Evolutionary conservation across 2,113 vertebrate species (phyloP).

Genomic region (Equus quagga): DNA sequence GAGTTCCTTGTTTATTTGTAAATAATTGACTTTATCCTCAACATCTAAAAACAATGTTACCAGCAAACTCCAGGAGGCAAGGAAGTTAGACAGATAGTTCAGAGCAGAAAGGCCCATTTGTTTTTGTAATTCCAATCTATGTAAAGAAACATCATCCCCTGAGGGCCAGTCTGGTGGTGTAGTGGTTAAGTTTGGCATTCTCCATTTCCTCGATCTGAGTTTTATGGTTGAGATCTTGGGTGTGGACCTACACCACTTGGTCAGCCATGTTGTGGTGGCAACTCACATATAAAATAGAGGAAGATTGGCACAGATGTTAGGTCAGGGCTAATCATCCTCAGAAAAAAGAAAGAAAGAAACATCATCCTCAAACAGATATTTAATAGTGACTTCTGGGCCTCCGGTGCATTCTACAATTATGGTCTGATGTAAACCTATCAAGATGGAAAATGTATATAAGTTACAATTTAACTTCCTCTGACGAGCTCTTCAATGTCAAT

Average conservation of each 20-base stretch:
- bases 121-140: neutral
- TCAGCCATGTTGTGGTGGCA: no score
- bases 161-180: no score
- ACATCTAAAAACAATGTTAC: neutral
- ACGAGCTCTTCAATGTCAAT: neutral
- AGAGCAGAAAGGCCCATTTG: neutral
- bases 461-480: constrained; percentile 9
- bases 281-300: no score
- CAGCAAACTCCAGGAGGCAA: neutral
- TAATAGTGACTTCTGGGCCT: neutral
- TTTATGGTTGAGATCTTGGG: no score
- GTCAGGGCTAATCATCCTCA: no score
- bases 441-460: neutral
- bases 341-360: neutral
- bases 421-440: neutral
- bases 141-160: neutral
- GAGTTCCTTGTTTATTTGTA: constrained; percentile 33
- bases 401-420: neutral
- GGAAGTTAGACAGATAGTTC: neutral
- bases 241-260: no score
- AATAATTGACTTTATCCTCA: constrained; percentile 21
- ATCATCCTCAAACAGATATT: neutral
- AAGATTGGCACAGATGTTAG: no score
- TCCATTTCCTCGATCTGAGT: no score
- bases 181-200: no score